Percentiles rank a stretch among this genome's conserved stretches.
Evolutionary conservation across 2,888 invertebrate species (phyloP).

Genomic region (Smittia aterrima): DNA sequence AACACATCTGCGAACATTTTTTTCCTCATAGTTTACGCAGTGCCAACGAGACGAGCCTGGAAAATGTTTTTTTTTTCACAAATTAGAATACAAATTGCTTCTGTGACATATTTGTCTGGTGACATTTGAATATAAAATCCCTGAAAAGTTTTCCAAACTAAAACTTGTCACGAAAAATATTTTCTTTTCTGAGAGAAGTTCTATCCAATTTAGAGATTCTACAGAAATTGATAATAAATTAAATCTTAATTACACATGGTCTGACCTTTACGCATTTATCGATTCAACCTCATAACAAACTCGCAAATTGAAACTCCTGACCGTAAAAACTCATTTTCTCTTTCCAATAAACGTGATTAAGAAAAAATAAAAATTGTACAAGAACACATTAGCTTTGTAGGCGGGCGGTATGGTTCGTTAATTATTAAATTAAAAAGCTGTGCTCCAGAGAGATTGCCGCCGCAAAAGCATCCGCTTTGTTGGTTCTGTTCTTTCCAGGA

Average conservation of each 20-base stretch:
- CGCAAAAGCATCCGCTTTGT: neutral
- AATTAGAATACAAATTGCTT: neutral
- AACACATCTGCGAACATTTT: no score
- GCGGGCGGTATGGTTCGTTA: neutral
- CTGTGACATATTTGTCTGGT: neutral
- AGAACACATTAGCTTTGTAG: neutral
- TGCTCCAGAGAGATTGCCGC: neutral
- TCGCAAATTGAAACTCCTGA: no score
- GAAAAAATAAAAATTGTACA: no score
- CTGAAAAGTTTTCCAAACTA: no score
- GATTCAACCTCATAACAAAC: neutral
- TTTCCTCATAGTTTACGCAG: no score
- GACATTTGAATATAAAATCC: neutral
- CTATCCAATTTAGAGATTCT: neutral
- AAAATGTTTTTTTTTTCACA: no score
- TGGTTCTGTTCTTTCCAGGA: neutral
- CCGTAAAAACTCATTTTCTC: neutral
- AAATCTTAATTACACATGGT: no score
- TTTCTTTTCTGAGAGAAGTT: no score
- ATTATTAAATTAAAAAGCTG: neutral
- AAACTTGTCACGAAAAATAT: no score
- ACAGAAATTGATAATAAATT: no score
- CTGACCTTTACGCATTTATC: no score
- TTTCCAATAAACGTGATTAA: neutral
- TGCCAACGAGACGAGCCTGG: no score